phyloP scores from a whole-genome alignment of 2,113 vertebrate genomes.

The Platycercus adscitus region DNA sequence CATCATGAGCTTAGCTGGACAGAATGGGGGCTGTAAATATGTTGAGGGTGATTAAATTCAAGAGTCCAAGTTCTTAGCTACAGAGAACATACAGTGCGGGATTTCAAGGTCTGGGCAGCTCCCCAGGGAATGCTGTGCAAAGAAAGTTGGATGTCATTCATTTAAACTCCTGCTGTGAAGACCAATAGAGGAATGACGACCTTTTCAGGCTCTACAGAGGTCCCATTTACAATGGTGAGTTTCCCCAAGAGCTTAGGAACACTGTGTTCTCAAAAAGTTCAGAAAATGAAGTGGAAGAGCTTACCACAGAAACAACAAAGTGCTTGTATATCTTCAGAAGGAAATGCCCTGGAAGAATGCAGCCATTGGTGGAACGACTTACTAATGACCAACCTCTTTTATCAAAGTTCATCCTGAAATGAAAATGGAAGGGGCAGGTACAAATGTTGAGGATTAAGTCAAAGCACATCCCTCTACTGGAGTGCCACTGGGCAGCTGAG shows the following conservation, averaged over 20 bases:
- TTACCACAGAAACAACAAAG: not conserved
- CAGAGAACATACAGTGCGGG: not conserved
- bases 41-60: constrained; percentile 25
- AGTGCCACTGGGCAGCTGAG: not conserved
- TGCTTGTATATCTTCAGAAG: not conserved
- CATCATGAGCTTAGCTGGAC: not conserved
- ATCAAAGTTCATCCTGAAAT: not conserved
- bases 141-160: not conserved
- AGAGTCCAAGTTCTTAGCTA: constrained; percentile 22
- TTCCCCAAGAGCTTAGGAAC: not conserved
- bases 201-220: not conserved
- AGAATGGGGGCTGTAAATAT: not conserved
- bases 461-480: not conserved
- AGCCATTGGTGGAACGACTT: not conserved
- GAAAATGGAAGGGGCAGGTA: not conserved
- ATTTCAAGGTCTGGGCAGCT: constrained; percentile 9
- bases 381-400: not conserved
- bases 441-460: not conserved
- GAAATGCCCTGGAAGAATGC: not conserved
- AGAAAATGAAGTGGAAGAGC: not conserved
- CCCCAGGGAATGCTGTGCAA: not conserved
- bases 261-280: not conserved
- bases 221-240: not conserved
- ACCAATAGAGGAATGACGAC: not conserved
- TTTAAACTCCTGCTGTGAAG: not conserved